These are phyloP conservation scores for Stenodera caucasica DNA, from an alignment of 2,888 invertebrate genomes.

Conservation along the genomic window DNA sequence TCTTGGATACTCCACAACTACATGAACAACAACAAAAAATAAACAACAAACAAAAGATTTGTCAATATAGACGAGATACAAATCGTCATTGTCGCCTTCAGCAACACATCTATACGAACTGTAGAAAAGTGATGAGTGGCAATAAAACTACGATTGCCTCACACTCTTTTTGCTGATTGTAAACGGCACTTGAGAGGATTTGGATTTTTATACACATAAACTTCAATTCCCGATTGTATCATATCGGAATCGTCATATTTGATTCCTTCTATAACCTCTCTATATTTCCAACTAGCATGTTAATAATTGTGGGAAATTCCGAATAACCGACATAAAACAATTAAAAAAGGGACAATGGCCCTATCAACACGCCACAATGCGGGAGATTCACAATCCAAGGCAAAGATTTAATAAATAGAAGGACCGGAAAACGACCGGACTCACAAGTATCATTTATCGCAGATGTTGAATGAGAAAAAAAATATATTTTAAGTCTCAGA, in stretches of 20 bases:
- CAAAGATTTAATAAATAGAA: neutral
- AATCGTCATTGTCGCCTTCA: slow-evolving; percentile 3
- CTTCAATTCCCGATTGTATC: neutral
- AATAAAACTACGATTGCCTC: slow-evolving; percentile 16
- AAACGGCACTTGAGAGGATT: neutral
- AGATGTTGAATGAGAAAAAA: too few relatives aligned
- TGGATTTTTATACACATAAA: slow-evolving; percentile 1
- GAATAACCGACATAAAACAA: neutral
- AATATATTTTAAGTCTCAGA: too few relatives aligned
- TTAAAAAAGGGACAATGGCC: neutral
- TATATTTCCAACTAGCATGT: too few relatives aligned
- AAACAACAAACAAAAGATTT: neutral
- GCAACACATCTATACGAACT: neutral
- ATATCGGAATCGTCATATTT: neutral
- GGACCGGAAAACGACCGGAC: too few relatives aligned
- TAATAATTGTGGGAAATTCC: neutral
- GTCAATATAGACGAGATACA: neutral
- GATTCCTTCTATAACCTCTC: neutral
- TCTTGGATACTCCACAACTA: too few relatives aligned
- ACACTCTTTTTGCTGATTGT: slow-evolving; percentile 1
- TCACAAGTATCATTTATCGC: too few relatives aligned
- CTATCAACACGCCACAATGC: neutral
- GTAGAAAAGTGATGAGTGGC: slow-evolving; percentile 20
- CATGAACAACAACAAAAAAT: neutral
- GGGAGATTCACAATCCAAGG: neutral